phyloP scores from a whole-genome alignment of 92 coral and sea anemone genomes.

The Hydrozoanthus gracilis region DNA sequence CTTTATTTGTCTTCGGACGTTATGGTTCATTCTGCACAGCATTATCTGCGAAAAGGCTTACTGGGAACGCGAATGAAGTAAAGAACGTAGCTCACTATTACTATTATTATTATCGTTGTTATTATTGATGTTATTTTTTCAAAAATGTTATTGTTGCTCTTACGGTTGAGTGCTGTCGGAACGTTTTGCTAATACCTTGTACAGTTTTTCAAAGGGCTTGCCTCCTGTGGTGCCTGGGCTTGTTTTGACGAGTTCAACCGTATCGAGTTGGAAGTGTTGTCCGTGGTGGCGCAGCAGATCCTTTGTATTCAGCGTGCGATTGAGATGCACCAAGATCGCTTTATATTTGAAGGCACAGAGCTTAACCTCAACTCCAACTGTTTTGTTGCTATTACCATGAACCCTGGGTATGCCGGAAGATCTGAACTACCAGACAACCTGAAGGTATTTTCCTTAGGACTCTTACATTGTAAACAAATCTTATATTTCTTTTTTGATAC shows the following conservation, averaged over 20 bases:
- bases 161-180: background rate
- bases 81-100: too few relatives aligned
- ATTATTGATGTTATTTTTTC: too few relatives aligned
- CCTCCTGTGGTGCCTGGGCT: constrained; percentile 99
- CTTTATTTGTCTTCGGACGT: too few relatives aligned
- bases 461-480: background rate
- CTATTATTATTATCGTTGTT: too few relatives aligned
- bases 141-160: too few relatives aligned
- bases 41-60: too few relatives aligned
- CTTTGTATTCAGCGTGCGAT: constrained; percentile 94
- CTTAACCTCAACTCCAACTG: constrained; percentile 95
- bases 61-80: too few relatives aligned
- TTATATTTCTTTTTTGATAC: too few relatives aligned
- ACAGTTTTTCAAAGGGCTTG: constrained; percentile 98
- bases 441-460: constrained; percentile 64
- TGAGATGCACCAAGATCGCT: constrained; percentile 94
- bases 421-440: constrained; percentile 99
- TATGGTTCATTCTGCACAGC: too few relatives aligned
- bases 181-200: background rate
- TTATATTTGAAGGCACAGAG: constrained; percentile 96
- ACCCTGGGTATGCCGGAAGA: constrained; percentile 99
- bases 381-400: constrained; percentile 98
- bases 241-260: constrained; percentile 99
- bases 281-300: constrained; percentile 99
- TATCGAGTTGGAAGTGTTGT: constrained; percentile 96